A percentile compares a stretch with the other conserved stretches of the same genome.
These are phyloP conservation scores for Brachionus manjavacas DNA, from an alignment of 1,140 invertebrate genomes.

Conservation along the genomic window DNA sequence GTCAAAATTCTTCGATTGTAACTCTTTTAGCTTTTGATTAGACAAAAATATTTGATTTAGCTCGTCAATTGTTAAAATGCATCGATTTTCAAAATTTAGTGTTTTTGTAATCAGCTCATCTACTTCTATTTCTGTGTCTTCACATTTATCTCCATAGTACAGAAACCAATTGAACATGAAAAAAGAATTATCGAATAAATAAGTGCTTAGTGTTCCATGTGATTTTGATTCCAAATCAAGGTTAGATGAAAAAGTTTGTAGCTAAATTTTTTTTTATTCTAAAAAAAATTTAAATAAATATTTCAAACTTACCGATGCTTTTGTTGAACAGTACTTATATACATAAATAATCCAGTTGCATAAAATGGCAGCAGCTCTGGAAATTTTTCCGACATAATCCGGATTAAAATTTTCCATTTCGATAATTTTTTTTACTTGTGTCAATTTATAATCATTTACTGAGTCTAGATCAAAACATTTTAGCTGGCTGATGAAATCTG, in stretches of 20 bases:
- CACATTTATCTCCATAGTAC: neutral
- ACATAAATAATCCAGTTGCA: conserved; percentile 7
- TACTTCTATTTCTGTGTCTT: neutral
- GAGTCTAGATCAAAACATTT: conserved; percentile 1
- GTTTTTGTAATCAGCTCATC: neutral
- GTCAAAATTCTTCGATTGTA: neutral
- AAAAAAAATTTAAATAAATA: neutral
- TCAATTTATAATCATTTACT: neutral
- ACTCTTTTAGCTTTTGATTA: neutral
- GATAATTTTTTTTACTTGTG: neutral
- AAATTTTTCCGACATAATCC: neutral
- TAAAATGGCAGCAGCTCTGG: neutral
- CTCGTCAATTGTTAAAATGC: neutral
- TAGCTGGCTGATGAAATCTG: neutral
- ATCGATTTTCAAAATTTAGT: neutral
- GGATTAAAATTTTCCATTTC: neutral
- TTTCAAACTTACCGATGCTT: neutral
- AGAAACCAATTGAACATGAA: neutral
- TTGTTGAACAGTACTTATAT: neutral
- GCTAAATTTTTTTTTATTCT: neutral
- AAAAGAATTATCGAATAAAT: conserved; percentile 6
- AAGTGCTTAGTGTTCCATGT: neutral
- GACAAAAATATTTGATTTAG: neutral
- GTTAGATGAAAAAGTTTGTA: neutral
- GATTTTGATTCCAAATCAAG: neutral